Evolutionary conservation across 2,888 invertebrate species (phyloP).

Genomic region (Drosophila niveifrons): DNA sequence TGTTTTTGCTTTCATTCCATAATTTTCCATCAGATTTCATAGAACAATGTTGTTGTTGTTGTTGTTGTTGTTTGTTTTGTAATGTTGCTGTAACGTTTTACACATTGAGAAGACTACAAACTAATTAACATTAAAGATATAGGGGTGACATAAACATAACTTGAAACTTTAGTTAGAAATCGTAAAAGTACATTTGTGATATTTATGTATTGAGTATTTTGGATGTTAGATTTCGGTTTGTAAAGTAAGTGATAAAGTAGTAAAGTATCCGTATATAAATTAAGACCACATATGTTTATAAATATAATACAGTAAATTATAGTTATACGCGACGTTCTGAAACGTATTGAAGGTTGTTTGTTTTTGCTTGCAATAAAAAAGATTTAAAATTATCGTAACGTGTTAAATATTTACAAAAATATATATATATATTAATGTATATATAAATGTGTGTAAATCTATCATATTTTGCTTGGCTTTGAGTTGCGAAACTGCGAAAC

Average conservation of each 20-base stretch:
- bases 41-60: conserved; percentile 44
- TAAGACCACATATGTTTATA: conserved; percentile 68
- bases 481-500: conserved; percentile 29
- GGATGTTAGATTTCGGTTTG: conserved; percentile 78
- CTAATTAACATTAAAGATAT: conserved; percentile 79
- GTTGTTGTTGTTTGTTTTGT: conserved; percentile 33
- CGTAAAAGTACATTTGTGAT: conserved; percentile 78
- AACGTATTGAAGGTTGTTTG: conserved; percentile 62
- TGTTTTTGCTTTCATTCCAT: conserved; percentile 16
- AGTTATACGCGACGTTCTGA: conserved; percentile 38
- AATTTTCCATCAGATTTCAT: conserved; percentile 26
- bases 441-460: conserved; percentile 10
- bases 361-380: conserved; percentile 46
- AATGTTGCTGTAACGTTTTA: conserved; percentile 34
- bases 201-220: conserved; percentile 82
- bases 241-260: conserved; percentile 40
- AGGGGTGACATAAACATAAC: conserved; percentile 50
- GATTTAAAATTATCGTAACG: conserved; percentile 51
- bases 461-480: conserved; percentile 23
- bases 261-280: conserved; percentile 58
- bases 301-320: conserved; percentile 77
- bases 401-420: conserved; percentile 71
- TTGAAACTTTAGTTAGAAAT: conserved; percentile 60
- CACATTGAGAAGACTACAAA: conserved; percentile 64
- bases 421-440: conserved; percentile 34